These are phyloP conservation scores for Hirtodrosophila histrioides DNA, from an alignment of 2,888 invertebrate genomes.

Conservation along the genomic window DNA sequence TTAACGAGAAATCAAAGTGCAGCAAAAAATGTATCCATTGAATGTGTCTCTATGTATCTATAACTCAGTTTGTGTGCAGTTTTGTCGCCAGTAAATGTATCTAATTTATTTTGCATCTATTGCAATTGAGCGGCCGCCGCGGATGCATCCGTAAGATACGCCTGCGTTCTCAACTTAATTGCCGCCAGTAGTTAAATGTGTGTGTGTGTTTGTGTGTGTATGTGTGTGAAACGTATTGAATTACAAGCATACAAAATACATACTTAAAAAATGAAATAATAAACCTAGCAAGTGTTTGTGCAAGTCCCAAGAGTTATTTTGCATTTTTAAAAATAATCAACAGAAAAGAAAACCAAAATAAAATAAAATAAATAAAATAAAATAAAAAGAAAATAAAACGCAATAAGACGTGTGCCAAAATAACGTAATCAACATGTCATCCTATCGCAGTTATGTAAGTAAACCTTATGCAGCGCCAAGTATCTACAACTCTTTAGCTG, in stretches of 20 bases:
- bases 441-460: conserved; percentile 84
- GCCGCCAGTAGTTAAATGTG: conserved; percentile 46
- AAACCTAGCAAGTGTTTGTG: too few relatives aligned
- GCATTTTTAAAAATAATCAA: background rate
- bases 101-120: conserved; percentile 75
- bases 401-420: conserved; percentile 52
- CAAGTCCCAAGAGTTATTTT: too few relatives aligned
- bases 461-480: conserved; percentile 57
- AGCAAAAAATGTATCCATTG: conserved; percentile 25
- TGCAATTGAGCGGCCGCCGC: conserved; percentile 66
- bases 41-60: conserved; percentile 14
- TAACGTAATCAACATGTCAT: conserved; percentile 79
- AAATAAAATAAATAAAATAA: background rate
- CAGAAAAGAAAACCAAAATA: conserved; percentile 22
- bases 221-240: conserved; percentile 29
- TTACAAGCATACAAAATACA: conserved; percentile 18
- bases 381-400: conserved; percentile 33
- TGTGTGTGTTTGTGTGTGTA: conserved; percentile 10
- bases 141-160: conserved; percentile 58
- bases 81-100: conserved; percentile 68
- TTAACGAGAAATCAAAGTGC: conserved; percentile 30
- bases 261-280: too few relatives aligned
- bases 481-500: conserved; percentile 37
- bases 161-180: conserved; percentile 44
- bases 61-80: conserved; percentile 12